These are phyloP conservation scores for Macrotis lagotis DNA, from an alignment of 2,113 vertebrate species.

Conservation along the genomic window DNA sequence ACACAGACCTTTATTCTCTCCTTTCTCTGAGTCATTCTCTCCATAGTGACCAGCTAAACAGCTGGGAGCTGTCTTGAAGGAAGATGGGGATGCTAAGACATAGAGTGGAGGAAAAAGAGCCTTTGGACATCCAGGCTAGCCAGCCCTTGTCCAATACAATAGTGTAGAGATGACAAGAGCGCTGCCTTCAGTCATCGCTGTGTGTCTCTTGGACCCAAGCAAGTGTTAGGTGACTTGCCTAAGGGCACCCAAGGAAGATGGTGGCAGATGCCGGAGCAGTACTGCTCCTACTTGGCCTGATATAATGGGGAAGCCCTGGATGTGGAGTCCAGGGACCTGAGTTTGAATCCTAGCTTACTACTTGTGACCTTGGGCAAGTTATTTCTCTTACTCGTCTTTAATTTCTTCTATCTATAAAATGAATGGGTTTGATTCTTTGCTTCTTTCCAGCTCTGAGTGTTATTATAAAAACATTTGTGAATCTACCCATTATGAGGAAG, in stretches of 20 bases:
- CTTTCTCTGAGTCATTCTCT: background rate
- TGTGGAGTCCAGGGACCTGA: background rate
- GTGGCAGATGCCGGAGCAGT: background rate
- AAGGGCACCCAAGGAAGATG: background rate
- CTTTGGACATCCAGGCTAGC: background rate
- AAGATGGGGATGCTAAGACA: background rate
- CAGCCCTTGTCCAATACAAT: background rate
- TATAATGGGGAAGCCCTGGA: background rate
- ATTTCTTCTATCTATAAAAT: background rate
- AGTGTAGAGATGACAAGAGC: background rate
- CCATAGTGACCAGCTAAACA: background rate
- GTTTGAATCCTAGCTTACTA: background rate
- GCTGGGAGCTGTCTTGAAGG: background rate
- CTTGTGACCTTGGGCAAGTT: background rate
- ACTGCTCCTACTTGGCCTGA: background rate
- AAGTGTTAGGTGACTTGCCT: background rate
- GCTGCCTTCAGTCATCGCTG: background rate
- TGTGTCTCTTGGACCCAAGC: background rate
- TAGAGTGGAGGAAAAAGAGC: background rate
- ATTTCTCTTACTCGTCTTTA: too few relatives aligned
- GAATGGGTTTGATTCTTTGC: background rate
- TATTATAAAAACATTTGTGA: background rate
- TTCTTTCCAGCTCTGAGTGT: background rate
- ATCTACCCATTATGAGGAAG: background rate
- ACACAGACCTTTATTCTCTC: too few relatives aligned